Conservation (phyloP, 2,113 vertebrate species). For the Hassar affinis region DNA sequence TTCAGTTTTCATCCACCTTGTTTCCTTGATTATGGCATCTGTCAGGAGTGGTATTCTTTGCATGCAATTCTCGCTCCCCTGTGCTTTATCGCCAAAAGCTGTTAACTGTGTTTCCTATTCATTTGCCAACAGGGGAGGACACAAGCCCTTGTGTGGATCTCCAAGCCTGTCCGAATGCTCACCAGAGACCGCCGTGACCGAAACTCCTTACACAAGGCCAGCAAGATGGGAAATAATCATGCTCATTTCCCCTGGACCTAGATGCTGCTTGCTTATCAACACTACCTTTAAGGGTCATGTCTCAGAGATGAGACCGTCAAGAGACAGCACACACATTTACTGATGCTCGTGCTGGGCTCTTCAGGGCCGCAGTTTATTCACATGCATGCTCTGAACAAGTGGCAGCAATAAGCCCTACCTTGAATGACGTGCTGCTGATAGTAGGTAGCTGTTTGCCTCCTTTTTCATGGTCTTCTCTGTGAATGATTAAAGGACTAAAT, state of each 20-base stretch:
- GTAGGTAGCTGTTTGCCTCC: not conserved
- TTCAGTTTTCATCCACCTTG: constrained; percentile 40
- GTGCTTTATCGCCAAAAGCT: constrained; percentile 61
- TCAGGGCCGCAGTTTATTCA: constrained; percentile 61
- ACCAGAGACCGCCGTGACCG: constrained; percentile 54
- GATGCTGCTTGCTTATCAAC: constrained; percentile 63
- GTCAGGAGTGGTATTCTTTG: constrained; percentile 63
- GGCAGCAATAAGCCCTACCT: constrained; percentile 29
- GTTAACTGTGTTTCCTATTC: constrained; percentile 70
- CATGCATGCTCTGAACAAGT: constrained; percentile 5
- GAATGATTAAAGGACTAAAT: not conserved
- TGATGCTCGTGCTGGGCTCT: constrained; percentile 33
- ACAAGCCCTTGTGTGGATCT: constrained; percentile 50
- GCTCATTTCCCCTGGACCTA: constrained; percentile 56
- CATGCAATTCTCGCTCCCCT: constrained; percentile 64
- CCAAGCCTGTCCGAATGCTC: constrained; percentile 44
- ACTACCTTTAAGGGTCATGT: constrained; percentile 67
- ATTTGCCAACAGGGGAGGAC: constrained; percentile 66
- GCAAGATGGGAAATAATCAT: constrained; percentile 66
- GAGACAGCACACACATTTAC: constrained; percentile 45
- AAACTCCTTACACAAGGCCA: constrained; percentile 51
- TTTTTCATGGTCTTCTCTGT: constrained; percentile 12
- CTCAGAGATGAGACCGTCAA: constrained; percentile 51
- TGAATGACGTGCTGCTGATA: constrained; percentile 31
- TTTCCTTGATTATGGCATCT: constrained; percentile 54